Percentiles rank a stretch among this genome's conserved stretches.
These are phyloP conservation scores for Syngnathus rostellatus DNA, from an alignment of 2,797 vertebrate species.

Conservation along the genomic window DNA sequence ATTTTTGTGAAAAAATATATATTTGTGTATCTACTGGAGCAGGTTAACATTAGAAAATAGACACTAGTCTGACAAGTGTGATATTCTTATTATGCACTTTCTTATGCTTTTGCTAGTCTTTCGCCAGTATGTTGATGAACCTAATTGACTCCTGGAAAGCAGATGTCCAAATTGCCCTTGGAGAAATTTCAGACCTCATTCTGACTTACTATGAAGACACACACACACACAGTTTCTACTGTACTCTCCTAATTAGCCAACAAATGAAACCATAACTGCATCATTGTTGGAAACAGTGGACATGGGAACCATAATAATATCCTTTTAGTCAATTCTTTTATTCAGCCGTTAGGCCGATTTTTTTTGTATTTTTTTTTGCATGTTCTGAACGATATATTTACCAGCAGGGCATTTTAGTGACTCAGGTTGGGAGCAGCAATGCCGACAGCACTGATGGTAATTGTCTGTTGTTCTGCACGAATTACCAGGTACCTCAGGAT, in stretches of 20 bases:
- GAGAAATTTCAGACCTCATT: conserved; percentile 20
- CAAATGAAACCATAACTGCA: conserved; percentile 5
- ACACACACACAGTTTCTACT: conserved; percentile 5
- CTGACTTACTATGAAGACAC: not conserved
- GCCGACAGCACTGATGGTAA: conserved; percentile 4
- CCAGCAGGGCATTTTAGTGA: conserved; percentile 15
- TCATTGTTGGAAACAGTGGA: not conserved
- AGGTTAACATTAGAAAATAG: too few species aligned
- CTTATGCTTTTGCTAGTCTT: not conserved
- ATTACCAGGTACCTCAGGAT: conserved; percentile 84
- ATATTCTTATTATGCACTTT: not conserved
- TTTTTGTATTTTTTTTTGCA: conserved; percentile 2
- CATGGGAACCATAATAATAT: not conserved
- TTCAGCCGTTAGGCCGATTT: not conserved
- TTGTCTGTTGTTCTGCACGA: conserved; percentile 1
- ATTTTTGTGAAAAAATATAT: too few species aligned
- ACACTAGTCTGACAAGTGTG: not conserved
- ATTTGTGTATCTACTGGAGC: too few species aligned
- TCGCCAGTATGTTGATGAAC: conserved; percentile 7
- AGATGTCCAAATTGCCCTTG: conserved; percentile 43
- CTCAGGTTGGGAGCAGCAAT: conserved; percentile 16
- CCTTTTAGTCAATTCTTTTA: not conserved
- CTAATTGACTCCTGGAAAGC: conserved; percentile 24
- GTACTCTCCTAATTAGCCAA: conserved; percentile 23
- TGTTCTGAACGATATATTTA: conserved; percentile 12